Conservation (phyloP, 2,113 vertebrate species). For the Gymnobelideus leadbeateri region DNA sequence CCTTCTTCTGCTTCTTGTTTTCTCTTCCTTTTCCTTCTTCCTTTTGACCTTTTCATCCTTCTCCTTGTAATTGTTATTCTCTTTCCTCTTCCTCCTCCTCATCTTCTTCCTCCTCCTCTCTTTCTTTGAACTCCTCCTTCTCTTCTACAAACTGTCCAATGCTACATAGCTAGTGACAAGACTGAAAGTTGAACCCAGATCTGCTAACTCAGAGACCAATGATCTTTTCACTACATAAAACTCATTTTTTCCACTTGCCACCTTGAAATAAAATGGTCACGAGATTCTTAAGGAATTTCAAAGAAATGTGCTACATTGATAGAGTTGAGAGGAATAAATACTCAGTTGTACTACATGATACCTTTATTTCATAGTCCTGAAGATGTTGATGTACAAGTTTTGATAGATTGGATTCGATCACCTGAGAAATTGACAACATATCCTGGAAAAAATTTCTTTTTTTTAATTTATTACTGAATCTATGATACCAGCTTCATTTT, state of each 20-base stretch:
- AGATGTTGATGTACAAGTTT: background rate
- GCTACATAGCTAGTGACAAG: too few relatives aligned
- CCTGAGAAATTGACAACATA: background rate
- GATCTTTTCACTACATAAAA: too few relatives aligned
- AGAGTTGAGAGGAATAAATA: background rate
- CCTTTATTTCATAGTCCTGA: background rate
- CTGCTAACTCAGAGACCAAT: too few relatives aligned
- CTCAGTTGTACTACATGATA: background rate
- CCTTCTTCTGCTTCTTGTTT: too few relatives aligned
- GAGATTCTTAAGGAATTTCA: background rate
- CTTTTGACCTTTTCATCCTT: background rate
- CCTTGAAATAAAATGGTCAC: background rate
- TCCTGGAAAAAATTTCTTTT: background rate
- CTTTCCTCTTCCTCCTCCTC: too few relatives aligned
- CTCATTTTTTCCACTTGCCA: too few relatives aligned
- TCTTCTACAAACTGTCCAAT: too few relatives aligned
- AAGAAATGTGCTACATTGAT: background rate
- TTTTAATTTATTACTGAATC: background rate
- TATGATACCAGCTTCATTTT: background rate
- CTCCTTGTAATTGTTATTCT: too few relatives aligned
- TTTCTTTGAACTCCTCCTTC: background rate
- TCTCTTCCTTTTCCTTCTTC: background rate
- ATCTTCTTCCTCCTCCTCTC: too few relatives aligned
- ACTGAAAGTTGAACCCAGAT: too few relatives aligned
- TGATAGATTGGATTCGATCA: background rate